phyloP scores from a whole-genome alignment of 2,888 invertebrate genomes.

The Polyploca ridens region DNA sequence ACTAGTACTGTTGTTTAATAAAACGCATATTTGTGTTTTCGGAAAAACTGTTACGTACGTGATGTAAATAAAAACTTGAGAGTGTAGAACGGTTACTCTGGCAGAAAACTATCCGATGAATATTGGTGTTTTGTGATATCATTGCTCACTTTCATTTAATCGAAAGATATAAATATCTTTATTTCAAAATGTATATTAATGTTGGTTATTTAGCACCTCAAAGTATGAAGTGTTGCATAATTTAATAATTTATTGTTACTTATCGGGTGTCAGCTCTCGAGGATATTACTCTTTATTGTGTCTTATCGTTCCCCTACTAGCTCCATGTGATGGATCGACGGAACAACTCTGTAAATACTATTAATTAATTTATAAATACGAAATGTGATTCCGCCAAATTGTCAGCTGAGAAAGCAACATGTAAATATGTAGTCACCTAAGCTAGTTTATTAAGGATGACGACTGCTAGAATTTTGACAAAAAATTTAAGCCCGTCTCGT shows the following conservation, averaged over 20 bases:
- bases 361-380: conserved; percentile 3
- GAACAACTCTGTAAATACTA: neutral
- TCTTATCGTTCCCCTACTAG: neutral
- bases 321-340: neutral
- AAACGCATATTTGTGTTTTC: neutral
- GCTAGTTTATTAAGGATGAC: neutral
- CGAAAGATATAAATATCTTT: neutral
- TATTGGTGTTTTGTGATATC: too few species aligned
- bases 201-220: neutral
- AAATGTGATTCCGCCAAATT: conserved; percentile 4
- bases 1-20: neutral
- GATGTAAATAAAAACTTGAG: too few species aligned
- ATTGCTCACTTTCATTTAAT: too few species aligned
- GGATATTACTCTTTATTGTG: neutral
- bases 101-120: too few species aligned
- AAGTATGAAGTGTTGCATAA: neutral
- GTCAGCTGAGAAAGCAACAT: neutral
- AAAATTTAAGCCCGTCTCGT: neutral
- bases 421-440: neutral
- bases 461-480: conserved; percentile 1
- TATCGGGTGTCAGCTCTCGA: neutral
- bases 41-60: neutral
- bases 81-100: too few species aligned
- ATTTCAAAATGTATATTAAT: neutral
- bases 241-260: neutral